phyloP scores from a whole-genome alignment of 2,888 invertebrate species.

The Unio pictorum region DNA sequence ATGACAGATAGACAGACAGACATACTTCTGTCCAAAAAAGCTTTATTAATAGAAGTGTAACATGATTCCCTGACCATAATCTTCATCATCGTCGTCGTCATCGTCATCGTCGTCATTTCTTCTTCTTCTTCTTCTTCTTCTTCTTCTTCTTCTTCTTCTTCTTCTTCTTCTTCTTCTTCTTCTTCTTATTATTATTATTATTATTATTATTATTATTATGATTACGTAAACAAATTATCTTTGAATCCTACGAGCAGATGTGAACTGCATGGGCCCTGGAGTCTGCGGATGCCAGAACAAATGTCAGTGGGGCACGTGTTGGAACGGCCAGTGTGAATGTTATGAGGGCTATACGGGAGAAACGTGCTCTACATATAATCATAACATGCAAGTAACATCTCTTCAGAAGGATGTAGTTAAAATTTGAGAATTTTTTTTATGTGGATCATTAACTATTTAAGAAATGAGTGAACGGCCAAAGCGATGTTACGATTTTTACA shows the following conservation, averaged over 20 bases:
- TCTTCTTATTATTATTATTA: neutral
- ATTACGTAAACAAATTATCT: neutral
- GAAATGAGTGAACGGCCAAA: no score
- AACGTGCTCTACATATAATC: constrained; percentile 30
- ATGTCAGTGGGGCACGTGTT: constrained; percentile 49
- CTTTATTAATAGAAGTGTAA: no score
- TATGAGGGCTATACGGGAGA: constrained; percentile 50
- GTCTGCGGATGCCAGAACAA: constrained; percentile 37
- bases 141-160: neutral
- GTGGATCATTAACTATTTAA: no score
- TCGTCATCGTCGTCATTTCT: neutral
- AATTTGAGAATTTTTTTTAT: neutral
- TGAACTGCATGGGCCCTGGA: constrained; percentile 45
- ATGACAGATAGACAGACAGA: no score
- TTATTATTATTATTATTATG: neutral
- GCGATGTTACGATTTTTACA: no score
- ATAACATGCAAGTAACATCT: constrained; percentile 30
- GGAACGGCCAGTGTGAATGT: constrained; percentile 54
- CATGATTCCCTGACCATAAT: neutral
- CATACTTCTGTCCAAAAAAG: no score
- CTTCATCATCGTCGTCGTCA: constrained; percentile 3
- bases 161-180: neutral
- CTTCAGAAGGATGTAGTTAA: neutral
- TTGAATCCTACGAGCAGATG: constrained; percentile 18
- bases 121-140: no score